Base-by-base conservation (phyloP, 2,888 invertebrate species). In the Perithous albicinctus region DNA sequence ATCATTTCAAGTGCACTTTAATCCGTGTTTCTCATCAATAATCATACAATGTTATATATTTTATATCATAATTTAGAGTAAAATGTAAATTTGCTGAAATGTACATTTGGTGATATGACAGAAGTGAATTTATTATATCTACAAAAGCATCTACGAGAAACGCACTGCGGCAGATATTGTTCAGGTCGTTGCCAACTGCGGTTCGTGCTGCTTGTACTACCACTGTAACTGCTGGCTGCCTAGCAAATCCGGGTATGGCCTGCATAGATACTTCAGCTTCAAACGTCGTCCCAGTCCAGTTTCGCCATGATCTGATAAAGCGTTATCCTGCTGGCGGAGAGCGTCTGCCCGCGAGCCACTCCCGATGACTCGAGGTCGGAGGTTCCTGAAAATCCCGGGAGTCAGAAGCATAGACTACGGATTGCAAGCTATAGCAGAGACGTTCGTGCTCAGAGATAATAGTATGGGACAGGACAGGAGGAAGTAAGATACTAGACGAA, bases 101-200 rank as follows among this genome's bases (percentile, higher is more conserved):
- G n/a, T n/a, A 10, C 12, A n/a, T 12, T 41, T 12, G 12, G 12
- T 2, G 43, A 15, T 10, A 8, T 38, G 12, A 10, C 63, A 32
- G 46, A 61, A n/a, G 15, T 72, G 85, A 87, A 87, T 89, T 87
- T 89, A 87, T 90, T 86, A 88, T 87, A 86, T 83, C 78, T 82
- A 78, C 78, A 8, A 78, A 84, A 85, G 82, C 86, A 84, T 87
- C 80, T 83, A 78, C 69, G 78, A 82, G 81, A 72, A 86, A 88
- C 90, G 90, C 90, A 91, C 86, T 90, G 90, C 90, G 90, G 88
- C 89, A 89, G 83, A 83, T 63, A 70, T 48, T 70, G 59, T 72
- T 72, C 73, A 72, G 81, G 67, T 86, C 85, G 79, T 87, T 90
- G 91, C 90, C 90, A 91, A 91, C 87, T 80, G 41, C 23, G 74